A percentile compares a stretch with the other conserved stretches of the same genome.
phyloP scores from a whole-genome alignment of 2,797 vertebrate species.

The Oreonectes daqikongensis region DNA sequence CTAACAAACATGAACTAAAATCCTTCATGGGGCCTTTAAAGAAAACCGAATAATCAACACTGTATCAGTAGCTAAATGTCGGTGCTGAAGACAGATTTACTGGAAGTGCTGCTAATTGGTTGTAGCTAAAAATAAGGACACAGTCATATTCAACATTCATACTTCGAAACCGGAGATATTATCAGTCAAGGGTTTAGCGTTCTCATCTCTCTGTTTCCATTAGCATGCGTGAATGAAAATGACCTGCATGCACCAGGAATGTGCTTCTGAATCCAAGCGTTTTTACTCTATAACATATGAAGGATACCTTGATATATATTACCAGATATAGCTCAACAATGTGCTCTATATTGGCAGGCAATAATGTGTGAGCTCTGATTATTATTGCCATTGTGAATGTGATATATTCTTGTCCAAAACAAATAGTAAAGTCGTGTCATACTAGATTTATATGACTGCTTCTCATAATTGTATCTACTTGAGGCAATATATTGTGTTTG shows the following conservation, averaged over 20 bases:
- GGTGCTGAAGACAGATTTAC: constrained; percentile 38
- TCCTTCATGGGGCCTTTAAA: too few species aligned
- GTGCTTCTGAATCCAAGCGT: constrained; percentile 1
- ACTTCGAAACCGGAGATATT: constrained; percentile 51
- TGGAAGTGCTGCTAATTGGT: constrained; percentile 52
- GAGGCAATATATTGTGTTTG: background rate
- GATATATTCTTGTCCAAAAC: background rate
- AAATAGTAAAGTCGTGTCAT: too few species aligned
- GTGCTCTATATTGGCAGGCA: background rate
- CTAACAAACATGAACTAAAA: too few species aligned
- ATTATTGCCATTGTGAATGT: too few species aligned
- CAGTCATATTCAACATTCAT: constrained; percentile 38
- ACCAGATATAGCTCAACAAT: background rate
- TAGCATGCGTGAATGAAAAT: constrained; percentile 38
- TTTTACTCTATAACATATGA: background rate
- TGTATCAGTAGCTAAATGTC: background rate
- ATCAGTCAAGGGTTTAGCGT: constrained; percentile 30
- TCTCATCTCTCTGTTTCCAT: background rate
- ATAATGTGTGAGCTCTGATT: background rate
- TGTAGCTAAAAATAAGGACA: constrained; percentile 54
- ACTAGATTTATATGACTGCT: too few species aligned
- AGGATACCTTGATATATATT: background rate
- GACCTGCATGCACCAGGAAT: background rate
- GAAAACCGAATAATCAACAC: background rate
- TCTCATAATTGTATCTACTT: background rate